phyloP scores from a whole-genome alignment of 2,888 invertebrate species.

The Tromatobia lineatoria region DNA sequence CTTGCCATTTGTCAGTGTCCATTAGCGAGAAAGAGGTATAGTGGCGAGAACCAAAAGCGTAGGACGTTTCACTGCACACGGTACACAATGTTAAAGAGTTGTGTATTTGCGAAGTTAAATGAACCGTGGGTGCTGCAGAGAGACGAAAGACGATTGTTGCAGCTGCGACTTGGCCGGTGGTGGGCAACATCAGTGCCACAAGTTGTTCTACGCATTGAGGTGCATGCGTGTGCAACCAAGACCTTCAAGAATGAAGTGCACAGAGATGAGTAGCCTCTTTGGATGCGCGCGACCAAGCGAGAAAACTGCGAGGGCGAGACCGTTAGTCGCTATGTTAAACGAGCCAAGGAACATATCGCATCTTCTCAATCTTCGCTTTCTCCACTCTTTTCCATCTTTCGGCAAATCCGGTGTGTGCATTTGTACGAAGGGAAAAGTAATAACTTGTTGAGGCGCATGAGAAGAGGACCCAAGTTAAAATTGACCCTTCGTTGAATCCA shows the following conservation, averaged over 20 bases:
- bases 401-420: not conserved
- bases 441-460: no score
- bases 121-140: conserved; percentile 75
- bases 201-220: conserved; percentile 23
- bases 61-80: conserved; percentile 73
- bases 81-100: conserved; percentile 81
- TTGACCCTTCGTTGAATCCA: no score
- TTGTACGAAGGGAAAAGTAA: no score
- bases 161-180: conserved; percentile 73
- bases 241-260: conserved; percentile 37
- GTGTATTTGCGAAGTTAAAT: conserved; percentile 82
- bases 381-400: not conserved
- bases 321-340: conserved; percentile 49
- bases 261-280: conserved; percentile 72
- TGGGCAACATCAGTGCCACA: not conserved
- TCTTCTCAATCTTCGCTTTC: conserved; percentile 40
- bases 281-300: conserved; percentile 77
- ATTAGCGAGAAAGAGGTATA: conserved; percentile 72
- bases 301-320: conserved; percentile 74
- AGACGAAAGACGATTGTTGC: conserved; percentile 77
- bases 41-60: conserved; percentile 61
- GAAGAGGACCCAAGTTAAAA: no score
- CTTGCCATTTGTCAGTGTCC: conserved; percentile 74
- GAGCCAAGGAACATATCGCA: conserved; percentile 44
- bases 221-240: conserved; percentile 26